phyloP scores from a whole-genome alignment of 2,888 invertebrate species.

The Cataglyphis cursor region DNA sequence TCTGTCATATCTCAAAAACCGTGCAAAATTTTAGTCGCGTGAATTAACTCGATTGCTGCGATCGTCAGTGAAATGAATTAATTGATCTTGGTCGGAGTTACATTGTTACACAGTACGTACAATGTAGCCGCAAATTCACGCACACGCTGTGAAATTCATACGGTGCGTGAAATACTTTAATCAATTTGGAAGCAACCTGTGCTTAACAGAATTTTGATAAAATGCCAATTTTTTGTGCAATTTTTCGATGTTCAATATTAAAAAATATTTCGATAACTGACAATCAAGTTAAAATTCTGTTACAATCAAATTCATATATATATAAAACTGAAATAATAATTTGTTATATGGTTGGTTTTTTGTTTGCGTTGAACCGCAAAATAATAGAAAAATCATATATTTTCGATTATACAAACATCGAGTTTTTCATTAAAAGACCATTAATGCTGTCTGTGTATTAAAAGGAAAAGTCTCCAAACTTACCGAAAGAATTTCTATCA shows the following conservation, averaged over 20 bases:
- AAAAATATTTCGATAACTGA: slow-evolving; percentile 7
- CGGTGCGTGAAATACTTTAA: slow-evolving; percentile 10
- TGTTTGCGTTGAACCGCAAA: neutral
- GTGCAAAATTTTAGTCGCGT: slow-evolving; percentile 46
- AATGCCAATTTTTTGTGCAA: slow-evolving; percentile 14
- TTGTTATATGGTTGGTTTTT: neutral
- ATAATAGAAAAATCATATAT: neutral
- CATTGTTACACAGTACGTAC: slow-evolving; percentile 36
- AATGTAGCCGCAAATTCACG: slow-evolving; percentile 52
- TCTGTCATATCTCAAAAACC: slow-evolving; percentile 26
- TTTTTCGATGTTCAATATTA: slow-evolving; percentile 35
- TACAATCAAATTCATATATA: neutral
- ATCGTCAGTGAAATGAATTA: slow-evolving; percentile 68
- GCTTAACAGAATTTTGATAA: slow-evolving; percentile 27
- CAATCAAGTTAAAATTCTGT: slow-evolving; percentile 14
- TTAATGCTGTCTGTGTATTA: neutral
- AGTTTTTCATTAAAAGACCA: slow-evolving; percentile 1
- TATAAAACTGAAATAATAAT: neutral
- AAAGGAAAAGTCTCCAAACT: neutral
- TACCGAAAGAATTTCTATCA: neutral
- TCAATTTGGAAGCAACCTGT: neutral
- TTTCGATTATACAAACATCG: neutral
- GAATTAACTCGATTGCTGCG: slow-evolving; percentile 70
- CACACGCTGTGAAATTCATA: slow-evolving; percentile 20
- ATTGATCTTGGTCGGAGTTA: slow-evolving; percentile 60